Evolutionary conservation across 2,797 vertebrate species (phyloP), one percentile per base, ranked within the genome.

Genomic region (Muraenolepis orangiensis): DNA sequence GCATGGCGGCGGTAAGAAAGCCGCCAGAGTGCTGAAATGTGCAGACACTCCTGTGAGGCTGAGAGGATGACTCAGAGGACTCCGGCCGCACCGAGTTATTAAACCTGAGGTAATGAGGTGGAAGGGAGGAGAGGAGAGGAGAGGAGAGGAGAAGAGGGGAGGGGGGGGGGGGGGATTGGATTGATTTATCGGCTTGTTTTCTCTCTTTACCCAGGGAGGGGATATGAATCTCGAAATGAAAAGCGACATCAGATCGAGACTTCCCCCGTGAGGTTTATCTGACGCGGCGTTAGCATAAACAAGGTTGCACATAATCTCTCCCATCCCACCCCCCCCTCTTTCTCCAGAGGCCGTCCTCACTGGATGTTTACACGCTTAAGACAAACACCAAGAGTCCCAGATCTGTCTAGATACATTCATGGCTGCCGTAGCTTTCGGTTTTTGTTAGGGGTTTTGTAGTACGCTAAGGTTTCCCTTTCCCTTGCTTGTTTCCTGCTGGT

Each of bases 271-370:
- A 57, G 20, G 84, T 79, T n/a, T 73, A 85, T 23, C 82, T 81
- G 78, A 84, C 80, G 82, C 77, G 80, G 83, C 79, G 78, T 36
- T 70, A n/a, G 79, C 80, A 84, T 81, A 87, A 81, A 79, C 69
- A 74, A 83, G 84, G 74, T 79, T 83, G 83, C 70, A 72, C 67
- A 82, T 74, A 72, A 36, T 66, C 74, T n/a, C n/a, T n/a, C n/a
- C n/a, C n/a, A n/a, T n/a, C n/a, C n/a, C n/a, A n/a, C n/a, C n/a
- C n/a, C 69, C 42, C 64, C 61, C 34, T 75, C 80, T 72, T 46
- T 31, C 8, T 36, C 38, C 40, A 16, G 77, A n/a, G 42, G 28
- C 46, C 38, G 34, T 8, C 81, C 23, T n/a, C 42, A 16, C 42
- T 46, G 42, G 23, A 57, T 14, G 4, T n/a, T 23, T n/a, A 23